Evolutionary conservation across 2,113 vertebrate species (phyloP), one percentile per base, ranked within the genome.

Genomic region (Argyrosomus japonicus): DNA sequence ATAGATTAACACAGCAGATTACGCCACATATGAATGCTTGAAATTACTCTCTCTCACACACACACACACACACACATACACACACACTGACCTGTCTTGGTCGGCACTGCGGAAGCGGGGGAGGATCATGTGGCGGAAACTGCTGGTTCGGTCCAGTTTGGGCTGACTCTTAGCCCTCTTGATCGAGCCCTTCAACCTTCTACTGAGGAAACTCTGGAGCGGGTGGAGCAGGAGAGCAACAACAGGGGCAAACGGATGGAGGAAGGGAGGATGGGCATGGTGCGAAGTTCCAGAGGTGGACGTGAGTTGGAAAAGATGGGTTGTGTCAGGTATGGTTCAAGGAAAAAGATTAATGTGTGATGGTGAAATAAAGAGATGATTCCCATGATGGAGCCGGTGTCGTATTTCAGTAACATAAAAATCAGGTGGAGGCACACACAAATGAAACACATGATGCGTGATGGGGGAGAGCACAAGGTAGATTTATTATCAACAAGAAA

Each of bases 131-230:
- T 98, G 97, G 74, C 97, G 96, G 93, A 98, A 98, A 91, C 97
- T 98, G 96, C 97, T 98, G 92, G 96, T 98, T 91, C 97, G 96
- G 94, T 98, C 97, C 94, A 98, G 96, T 93, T 98, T 98, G 92
- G 97, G 97, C 85, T 98, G 97, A 91, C 97, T 98, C 95, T 98
- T 98, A 21, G 97, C 97, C 75, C 97, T 93, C 92, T 98, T 98
- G 94, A 98, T 98, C 53, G 97, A 98, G 93, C 97, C 97, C 94
- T 98, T 98, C 86, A 98, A 93, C 90, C 97, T 94, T 86, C 97
- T 97, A 85, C 97, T 97, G 94, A 98, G 96, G 94, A 98, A 98
- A 94, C 97, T 97, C 96, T 98, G 94, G 25, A 84, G 77, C 14
- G n/a, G 77, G 90, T 2, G 74, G 68, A 64, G 73, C 74, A 72